Conservation (phyloP, 2,797 vertebrate genomes). For the Eremophila alpestris region DNA sequence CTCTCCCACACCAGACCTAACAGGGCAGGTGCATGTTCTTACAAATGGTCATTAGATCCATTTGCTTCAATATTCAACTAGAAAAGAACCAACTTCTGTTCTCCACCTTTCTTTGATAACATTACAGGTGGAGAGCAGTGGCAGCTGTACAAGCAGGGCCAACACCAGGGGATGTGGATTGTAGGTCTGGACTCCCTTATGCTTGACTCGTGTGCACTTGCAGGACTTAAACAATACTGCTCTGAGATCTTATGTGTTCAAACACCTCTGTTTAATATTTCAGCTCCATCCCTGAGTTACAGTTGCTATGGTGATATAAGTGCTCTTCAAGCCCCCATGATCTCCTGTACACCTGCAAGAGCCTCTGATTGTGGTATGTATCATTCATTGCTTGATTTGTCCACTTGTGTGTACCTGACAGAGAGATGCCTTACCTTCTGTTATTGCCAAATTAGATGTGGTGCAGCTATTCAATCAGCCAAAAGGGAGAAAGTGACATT, state of each 20-base stretch:
- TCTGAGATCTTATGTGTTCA: neutral
- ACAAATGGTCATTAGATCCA: neutral
- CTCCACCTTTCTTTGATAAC: neutral
- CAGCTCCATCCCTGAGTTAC: constrained; percentile 43
- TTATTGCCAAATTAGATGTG: neutral
- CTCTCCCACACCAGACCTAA: neutral
- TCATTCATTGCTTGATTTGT: neutral
- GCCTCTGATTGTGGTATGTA: constrained; percentile 47
- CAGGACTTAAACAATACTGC: neutral
- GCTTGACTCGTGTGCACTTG: neutral
- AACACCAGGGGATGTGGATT: neutral
- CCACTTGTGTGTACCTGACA: neutral
- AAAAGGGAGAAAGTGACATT: neutral
- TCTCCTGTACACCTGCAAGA: constrained; percentile 15
- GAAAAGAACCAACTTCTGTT: neutral
- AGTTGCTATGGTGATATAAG: constrained; percentile 66
- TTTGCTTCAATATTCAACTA: neutral
- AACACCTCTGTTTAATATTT: neutral
- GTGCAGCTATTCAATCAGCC: neutral
- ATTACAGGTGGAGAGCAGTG: neutral
- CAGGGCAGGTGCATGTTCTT: accelerated
- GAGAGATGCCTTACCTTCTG: neutral
- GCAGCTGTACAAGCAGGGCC: accelerated
- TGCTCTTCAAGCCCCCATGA: neutral
- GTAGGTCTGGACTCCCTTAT: neutral